These are phyloP conservation scores for Tetramorium parvispinum DNA, from an alignment of 1,140 invertebrate genomes.

Conservation along the genomic window DNA sequence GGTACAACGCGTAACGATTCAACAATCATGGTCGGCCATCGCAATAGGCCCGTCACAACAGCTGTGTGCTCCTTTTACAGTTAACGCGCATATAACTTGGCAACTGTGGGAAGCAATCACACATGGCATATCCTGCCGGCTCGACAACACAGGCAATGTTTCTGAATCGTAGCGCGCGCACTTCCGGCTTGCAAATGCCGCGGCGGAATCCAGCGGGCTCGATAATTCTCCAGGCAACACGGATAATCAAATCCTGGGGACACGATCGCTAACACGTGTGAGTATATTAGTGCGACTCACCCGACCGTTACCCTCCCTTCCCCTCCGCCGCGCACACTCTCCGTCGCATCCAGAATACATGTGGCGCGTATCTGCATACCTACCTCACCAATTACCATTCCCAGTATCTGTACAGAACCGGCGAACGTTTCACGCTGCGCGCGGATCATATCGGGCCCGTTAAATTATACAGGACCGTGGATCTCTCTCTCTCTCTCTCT, in stretches of 20 bases:
- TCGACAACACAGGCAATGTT: constrained; percentile 63
- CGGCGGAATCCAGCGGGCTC: constrained; percentile 71
- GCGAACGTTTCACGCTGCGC: constrained; percentile 67
- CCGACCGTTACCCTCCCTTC: background rate
- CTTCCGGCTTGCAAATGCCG: constrained; percentile 74
- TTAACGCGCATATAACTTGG: constrained; percentile 51
- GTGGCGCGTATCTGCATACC: constrained; percentile 78
- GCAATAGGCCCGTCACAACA: constrained; percentile 22
- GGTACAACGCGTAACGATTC: background rate
- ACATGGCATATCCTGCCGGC: constrained; percentile 43
- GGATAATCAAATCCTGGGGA: constrained; percentile 80
- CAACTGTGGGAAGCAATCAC: constrained; percentile 58
- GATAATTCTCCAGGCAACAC: constrained; percentile 80
- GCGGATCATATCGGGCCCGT: constrained; percentile 71
- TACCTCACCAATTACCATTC: constrained; percentile 78
- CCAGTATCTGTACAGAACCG: constrained; percentile 70
- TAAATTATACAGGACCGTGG: constrained; percentile 67
- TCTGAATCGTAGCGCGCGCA: constrained; percentile 62
- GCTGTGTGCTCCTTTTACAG: constrained; percentile 44
- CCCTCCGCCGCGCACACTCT: background rate
- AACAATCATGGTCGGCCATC: background rate
- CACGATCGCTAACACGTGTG: constrained; percentile 80
- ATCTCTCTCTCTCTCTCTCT: background rate
- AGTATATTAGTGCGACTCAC: constrained; percentile 76
- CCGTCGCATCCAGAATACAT: constrained; percentile 72